phyloP scores from a whole-genome alignment of 2,888 invertebrate genomes.

The Sinhomidia bicolor region DNA sequence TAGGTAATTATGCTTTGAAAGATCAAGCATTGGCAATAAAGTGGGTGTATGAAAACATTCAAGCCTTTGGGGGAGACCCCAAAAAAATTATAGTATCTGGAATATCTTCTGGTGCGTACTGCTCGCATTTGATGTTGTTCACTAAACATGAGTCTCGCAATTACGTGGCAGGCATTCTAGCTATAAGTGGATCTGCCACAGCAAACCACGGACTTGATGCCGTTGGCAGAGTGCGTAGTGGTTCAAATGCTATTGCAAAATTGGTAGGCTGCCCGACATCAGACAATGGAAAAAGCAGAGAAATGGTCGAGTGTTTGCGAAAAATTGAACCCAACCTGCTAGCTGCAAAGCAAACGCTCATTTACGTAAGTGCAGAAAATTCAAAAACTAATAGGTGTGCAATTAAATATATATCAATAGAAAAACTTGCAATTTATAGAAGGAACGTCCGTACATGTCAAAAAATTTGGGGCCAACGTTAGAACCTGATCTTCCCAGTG shows the following conservation, averaged over 20 bases:
- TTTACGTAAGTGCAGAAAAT: conserved; percentile 34
- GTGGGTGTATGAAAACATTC: conserved; percentile 45
- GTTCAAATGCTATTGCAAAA: conserved; percentile 40
- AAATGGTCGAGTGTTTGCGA: conserved; percentile 60
- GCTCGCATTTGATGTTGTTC: conserved; percentile 47
- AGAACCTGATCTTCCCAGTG: conserved; percentile 41
- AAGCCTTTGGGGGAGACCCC: conserved; percentile 51
- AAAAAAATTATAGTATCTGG: conserved; percentile 36
- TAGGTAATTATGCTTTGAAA: conserved; percentile 49
- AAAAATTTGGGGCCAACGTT: conserved; percentile 24
- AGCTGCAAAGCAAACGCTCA: background rate
- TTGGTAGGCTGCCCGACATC: conserved; percentile 38
- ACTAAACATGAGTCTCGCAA: conserved; percentile 2
- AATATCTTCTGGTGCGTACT: conserved; percentile 38
- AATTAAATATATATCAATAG: background rate
- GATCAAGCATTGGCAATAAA: conserved; percentile 46
- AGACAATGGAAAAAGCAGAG: background rate
- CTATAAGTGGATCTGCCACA: conserved; percentile 31
- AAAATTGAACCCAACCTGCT: conserved; percentile 21
- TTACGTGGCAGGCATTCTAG: conserved; percentile 41
- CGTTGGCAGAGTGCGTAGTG: conserved; percentile 30
- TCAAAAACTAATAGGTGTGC: background rate
- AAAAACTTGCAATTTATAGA: background rate
- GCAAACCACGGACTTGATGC: conserved; percentile 48
- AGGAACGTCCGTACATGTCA: background rate